Evolutionary conservation across 1,140 invertebrate genomes (phyloP).

Genomic region (Halesus radiatus): DNA sequence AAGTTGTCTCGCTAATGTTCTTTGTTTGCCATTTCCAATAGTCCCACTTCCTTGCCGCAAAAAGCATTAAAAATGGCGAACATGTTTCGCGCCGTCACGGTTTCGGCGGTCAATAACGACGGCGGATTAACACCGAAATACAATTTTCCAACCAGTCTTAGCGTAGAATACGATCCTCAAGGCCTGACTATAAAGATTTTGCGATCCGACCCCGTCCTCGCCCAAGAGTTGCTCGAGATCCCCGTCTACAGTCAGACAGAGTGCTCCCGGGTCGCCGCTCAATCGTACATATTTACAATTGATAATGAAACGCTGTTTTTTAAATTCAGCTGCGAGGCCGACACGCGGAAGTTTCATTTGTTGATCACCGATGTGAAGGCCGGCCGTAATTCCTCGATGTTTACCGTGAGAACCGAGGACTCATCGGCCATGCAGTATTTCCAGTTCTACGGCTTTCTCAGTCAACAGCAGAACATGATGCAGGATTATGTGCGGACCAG

Average conservation of each 20-base stretch:
- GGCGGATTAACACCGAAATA: constrained; percentile 77
- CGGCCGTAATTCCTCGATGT: constrained; percentile 86
- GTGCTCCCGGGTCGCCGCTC: constrained; percentile 65
- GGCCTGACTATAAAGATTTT: constrained; percentile 80
- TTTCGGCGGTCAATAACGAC: constrained; percentile 78
- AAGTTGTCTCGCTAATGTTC: constrained; percentile 44
- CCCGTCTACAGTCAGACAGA: constrained; percentile 78
- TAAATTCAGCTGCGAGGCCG: constrained; percentile 70
- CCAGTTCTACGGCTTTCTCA: constrained; percentile 98
- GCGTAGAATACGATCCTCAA: constrained; percentile 83
- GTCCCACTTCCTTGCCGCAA: constrained; percentile 41
- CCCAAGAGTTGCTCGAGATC: constrained; percentile 75
- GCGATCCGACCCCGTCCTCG: constrained; percentile 65
- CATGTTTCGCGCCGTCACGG: constrained; percentile 78
- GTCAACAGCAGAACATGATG: constrained; percentile 99
- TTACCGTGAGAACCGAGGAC: constrained; percentile 96
- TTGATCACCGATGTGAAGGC: constrained; percentile 83
- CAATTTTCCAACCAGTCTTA: constrained; percentile 77
- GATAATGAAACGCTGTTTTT: constrained; percentile 76
- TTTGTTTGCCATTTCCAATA: constrained; percentile 45
- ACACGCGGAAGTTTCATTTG: constrained; percentile 84
- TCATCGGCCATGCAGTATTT: constrained; percentile 98
- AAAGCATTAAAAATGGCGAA: constrained; percentile 75
- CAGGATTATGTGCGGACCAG: constrained; percentile 98
- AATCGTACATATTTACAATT: constrained; percentile 78